Evolutionary conservation across 1,140 invertebrate genomes (phyloP), one percentile per base, ranked within the genome.

Genomic region (Oedothorax gibbosus): DNA sequence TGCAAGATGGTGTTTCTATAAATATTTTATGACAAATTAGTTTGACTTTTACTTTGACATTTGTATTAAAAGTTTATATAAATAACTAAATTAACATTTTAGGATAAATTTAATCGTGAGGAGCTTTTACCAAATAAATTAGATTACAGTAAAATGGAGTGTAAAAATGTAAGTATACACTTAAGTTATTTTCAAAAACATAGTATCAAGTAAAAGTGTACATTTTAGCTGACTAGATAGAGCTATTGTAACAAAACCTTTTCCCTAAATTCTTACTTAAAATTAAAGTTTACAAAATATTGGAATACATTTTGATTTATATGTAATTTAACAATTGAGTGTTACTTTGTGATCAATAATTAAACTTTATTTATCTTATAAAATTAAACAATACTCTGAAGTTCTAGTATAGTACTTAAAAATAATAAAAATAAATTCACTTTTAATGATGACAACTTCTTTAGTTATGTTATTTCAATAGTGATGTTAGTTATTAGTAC

Each of bases 41-140:
- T 35, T 35, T 35, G 35, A 5, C 35, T 2, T 2, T n/a, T n/a
- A n/a, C n/a, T n/a, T 35, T 35, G 35, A 35, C 35, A 35, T 35
- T 5, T 35, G 35, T 35, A 1, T 35, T 35, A 35, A 35, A 35
- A 35, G 1, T 2, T 60, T 11, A 12, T 68, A 9, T 60, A 60
- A 60, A 53, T 51, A 12, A 54, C 7, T 49, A 12, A 49, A 18
- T 75, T 66, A 66, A 56, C 56, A 18, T 54, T 66, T 10, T n/a
- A 83, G 81, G 81, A 84, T 57, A 84, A 75, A 76, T 4, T 75
- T 12, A 84, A 7, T 66, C 81, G 76, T 18, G 76, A 84, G 56
- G 81, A 84, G n/a, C 20, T 84, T 20, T 66, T 84, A 20, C 81
- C 81, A n/a, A 84, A 54, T 20, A 84, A 84, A 66, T 72, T 64